phyloP scores from a whole-genome alignment of 2,888 invertebrate genomes.

The Luperina testacea region DNA sequence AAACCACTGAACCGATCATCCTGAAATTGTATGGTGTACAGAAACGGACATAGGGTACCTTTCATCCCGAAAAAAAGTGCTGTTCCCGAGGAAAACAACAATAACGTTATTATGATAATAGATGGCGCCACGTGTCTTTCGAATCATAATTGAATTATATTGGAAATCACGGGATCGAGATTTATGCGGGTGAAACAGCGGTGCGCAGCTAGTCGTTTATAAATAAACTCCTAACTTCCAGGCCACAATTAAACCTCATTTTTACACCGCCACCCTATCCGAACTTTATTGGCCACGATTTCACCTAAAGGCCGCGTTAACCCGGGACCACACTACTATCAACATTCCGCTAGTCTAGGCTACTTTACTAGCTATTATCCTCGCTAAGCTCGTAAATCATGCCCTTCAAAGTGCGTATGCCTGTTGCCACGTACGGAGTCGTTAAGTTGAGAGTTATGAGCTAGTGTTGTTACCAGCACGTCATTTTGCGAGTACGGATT shows the following conservation, averaged over 20 bases:
- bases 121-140: too few species aligned
- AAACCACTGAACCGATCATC: too few species aligned
- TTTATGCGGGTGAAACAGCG: too few species aligned
- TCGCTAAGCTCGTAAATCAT: slow-evolving; percentile 62
- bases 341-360: slow-evolving; percentile 52
- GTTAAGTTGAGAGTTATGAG: slow-evolving; percentile 66
- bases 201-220: too few species aligned
- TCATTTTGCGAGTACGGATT: slow-evolving; percentile 26
- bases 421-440: slow-evolving; percentile 67
- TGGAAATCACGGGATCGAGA: too few species aligned
- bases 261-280: not conserved
- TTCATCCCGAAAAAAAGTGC: too few species aligned
- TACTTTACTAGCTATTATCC: slow-evolving; percentile 64
- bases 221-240: not conserved
- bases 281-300: slow-evolving; percentile 9
- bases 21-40: too few species aligned
- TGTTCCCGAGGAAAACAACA: too few species aligned
- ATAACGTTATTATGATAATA: too few species aligned
- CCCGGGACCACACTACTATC: slow-evolving; percentile 43
- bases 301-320: slow-evolving; percentile 33
- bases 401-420: slow-evolving; percentile 73
- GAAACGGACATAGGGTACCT: too few species aligned
- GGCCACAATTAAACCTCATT: slow-evolving; percentile 9
- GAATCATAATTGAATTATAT: too few species aligned
- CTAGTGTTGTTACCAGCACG: slow-evolving; percentile 40